These are phyloP conservation scores for Trichogramma pretiosum DNA, from an alignment of 1,140 invertebrate genomes.

Conservation along the genomic window DNA sequence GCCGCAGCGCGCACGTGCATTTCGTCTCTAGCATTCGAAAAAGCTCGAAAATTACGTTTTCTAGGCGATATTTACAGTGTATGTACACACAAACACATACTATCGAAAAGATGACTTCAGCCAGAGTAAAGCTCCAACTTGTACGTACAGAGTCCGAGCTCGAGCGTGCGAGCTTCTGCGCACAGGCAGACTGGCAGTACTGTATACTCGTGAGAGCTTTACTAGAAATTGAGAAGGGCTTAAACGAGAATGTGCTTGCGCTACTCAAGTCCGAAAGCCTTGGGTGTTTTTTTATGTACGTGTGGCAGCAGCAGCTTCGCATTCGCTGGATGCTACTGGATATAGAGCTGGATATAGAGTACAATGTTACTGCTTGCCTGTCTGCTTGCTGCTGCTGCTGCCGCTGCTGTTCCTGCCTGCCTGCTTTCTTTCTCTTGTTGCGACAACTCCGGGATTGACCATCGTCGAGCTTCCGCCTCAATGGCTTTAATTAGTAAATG, in stretches of 20 bases:
- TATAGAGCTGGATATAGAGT: too few species aligned
- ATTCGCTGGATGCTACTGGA: too few species aligned
- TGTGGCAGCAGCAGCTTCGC: not conserved
- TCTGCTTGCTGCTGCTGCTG: not conserved
- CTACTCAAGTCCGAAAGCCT: not conserved
- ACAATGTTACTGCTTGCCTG: too few species aligned
- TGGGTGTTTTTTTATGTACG: conserved; percentile 11
- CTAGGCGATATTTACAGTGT: conserved; percentile 28
- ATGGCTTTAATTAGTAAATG: conserved; percentile 15
- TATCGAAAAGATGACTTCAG: not conserved
- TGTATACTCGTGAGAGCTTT: too few species aligned
- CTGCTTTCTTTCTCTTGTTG: not conserved
- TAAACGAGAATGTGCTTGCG: conserved; percentile 13
- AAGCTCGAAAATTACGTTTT: conserved; percentile 34
- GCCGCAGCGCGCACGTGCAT: conserved; percentile 8
- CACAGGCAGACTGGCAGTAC: too few species aligned
- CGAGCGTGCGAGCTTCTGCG: too few species aligned
- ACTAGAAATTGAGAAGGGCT: conserved; percentile 12
- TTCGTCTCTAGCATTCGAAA: conserved; percentile 26
- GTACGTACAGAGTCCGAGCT: too few species aligned
- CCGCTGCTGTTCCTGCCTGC: not conserved
- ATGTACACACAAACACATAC: not conserved
- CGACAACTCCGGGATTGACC: not conserved
- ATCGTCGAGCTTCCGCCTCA: conserved; percentile 10
- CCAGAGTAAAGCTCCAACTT: not conserved